Percentiles rank a stretch among this genome's conserved stretches.
Evolutionary conservation across 1,140 invertebrate genomes (phyloP).

Genomic region (Psix sp.): DNA sequence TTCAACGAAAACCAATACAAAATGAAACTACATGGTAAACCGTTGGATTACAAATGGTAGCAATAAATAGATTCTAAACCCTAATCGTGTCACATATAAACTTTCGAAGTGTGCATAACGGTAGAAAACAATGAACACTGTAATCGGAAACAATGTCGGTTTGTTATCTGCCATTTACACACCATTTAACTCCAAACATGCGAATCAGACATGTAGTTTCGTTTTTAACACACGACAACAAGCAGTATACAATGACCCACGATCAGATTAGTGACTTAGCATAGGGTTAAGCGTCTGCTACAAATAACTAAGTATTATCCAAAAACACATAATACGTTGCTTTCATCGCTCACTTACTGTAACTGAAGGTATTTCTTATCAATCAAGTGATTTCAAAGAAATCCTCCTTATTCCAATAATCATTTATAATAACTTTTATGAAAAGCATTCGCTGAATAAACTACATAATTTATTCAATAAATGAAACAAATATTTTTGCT

Average conservation of each 20-base stretch:
- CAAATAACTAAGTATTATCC: conserved; percentile 67
- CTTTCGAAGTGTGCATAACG: conserved; percentile 77
- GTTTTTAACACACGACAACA: conserved; percentile 73
- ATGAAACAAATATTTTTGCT: too few relatives aligned
- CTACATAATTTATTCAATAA: too few relatives aligned
- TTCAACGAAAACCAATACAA: conserved; percentile 50
- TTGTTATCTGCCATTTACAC: conserved; percentile 79
- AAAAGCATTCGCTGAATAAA: too few relatives aligned
- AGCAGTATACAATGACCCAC: conserved; percentile 38
- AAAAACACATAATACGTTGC: conserved; percentile 68
- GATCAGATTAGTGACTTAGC: conserved; percentile 61
- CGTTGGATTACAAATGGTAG: conserved; percentile 64
- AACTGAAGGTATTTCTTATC: not conserved
- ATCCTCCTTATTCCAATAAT: too few relatives aligned
- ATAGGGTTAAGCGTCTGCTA: conserved; percentile 70
- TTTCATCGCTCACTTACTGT: conserved; percentile 22
- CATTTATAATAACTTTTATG: too few relatives aligned
- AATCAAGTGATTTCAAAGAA: too few relatives aligned
- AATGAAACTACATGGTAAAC: conserved; percentile 61
- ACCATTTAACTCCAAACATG: conserved; percentile 78
- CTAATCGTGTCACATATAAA: conserved; percentile 75
- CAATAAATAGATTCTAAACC: conserved; percentile 78
- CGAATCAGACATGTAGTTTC: conserved; percentile 73
- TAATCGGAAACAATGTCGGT: conserved; percentile 78
- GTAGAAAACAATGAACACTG: conserved; percentile 78